Evolutionary conservation across 2,797 vertebrate species (phyloP).

Genomic region (Paramormyrops hopkinsi): DNA sequence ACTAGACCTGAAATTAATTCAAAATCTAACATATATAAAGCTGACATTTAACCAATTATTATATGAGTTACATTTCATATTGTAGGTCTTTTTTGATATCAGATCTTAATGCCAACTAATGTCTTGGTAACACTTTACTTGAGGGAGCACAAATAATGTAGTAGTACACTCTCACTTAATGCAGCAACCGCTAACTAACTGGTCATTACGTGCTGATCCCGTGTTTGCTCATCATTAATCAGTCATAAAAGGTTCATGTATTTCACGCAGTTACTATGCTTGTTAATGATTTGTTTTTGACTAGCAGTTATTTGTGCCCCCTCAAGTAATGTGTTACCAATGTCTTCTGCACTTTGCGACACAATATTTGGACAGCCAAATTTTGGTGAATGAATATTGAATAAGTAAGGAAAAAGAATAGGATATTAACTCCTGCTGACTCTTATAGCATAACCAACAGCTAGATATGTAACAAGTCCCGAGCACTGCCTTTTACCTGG

Average conservation of each 20-base stretch:
- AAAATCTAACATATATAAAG: not conserved
- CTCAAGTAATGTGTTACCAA: not conserved
- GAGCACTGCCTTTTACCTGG: slow-evolving; percentile 20
- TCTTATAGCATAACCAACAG: not conserved
- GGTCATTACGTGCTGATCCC: not conserved
- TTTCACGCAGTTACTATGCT: not conserved
- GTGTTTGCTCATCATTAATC: not conserved
- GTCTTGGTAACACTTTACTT: not conserved
- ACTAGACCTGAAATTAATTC: not conserved
- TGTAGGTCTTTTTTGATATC: not conserved
- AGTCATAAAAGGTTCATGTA: not conserved
- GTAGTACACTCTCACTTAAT: not conserved
- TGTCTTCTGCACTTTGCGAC: not conserved
- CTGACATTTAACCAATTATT: not conserved
- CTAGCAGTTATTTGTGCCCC: not conserved
- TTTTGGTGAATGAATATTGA: not conserved
- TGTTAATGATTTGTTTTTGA: not conserved
- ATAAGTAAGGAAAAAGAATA: not conserved
- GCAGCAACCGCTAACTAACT: not conserved
- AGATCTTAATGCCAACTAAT: not conserved
- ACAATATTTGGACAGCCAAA: not conserved
- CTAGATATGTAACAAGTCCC: not conserved
- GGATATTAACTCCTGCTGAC: not conserved
- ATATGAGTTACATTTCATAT: not conserved
- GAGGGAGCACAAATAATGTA: not conserved